These are phyloP conservation scores for Scarus forsteni DNA, from an alignment of 2,797 vertebrate genomes.

Conservation along the genomic window DNA sequence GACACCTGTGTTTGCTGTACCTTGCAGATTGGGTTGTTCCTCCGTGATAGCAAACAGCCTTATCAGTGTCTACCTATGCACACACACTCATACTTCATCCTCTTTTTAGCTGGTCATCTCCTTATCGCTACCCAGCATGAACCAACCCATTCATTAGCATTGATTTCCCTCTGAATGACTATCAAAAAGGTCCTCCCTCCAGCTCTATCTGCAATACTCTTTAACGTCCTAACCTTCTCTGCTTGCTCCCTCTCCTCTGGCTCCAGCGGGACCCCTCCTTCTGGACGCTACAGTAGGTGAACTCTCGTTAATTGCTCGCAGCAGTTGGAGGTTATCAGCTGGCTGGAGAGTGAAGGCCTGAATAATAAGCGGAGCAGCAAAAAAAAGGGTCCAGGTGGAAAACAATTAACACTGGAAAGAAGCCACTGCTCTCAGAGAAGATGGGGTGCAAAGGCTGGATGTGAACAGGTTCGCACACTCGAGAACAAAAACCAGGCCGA, in stretches of 20 bases:
- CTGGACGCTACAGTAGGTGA: slow-evolving; percentile 56
- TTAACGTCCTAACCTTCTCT: slow-evolving; percentile 29
- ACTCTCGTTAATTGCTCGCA: slow-evolving; percentile 75
- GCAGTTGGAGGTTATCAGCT: slow-evolving; percentile 80
- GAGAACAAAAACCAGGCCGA: not conserved
- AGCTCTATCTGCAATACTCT: slow-evolving; percentile 24
- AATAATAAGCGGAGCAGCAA: slow-evolving; percentile 70
- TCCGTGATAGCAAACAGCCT: slow-evolving; percentile 52
- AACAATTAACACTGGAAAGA: slow-evolving; percentile 59
- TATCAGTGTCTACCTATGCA: slow-evolving; percentile 50
- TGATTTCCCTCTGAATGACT: slow-evolving; percentile 67
- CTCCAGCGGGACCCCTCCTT: slow-evolving; percentile 53
- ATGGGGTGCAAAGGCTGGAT: slow-evolving; percentile 3
- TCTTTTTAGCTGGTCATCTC: slow-evolving; percentile 43
- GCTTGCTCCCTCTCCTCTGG: slow-evolving; percentile 33
- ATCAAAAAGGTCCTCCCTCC: slow-evolving; percentile 37
- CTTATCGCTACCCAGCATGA: slow-evolving; percentile 67
- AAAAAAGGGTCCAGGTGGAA: slow-evolving; percentile 55
- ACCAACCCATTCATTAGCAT: slow-evolving; percentile 69
- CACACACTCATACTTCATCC: slow-evolving; percentile 36
- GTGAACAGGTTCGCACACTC: not conserved
- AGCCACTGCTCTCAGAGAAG: slow-evolving; percentile 38
- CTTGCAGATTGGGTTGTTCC: slow-evolving; percentile 37
- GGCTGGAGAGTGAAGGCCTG: slow-evolving; percentile 65
- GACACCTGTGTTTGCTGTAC: slow-evolving; percentile 58